phyloP scores from a whole-genome alignment of 2,797 vertebrate genomes.

The Pseudochirops corinnae region DNA sequence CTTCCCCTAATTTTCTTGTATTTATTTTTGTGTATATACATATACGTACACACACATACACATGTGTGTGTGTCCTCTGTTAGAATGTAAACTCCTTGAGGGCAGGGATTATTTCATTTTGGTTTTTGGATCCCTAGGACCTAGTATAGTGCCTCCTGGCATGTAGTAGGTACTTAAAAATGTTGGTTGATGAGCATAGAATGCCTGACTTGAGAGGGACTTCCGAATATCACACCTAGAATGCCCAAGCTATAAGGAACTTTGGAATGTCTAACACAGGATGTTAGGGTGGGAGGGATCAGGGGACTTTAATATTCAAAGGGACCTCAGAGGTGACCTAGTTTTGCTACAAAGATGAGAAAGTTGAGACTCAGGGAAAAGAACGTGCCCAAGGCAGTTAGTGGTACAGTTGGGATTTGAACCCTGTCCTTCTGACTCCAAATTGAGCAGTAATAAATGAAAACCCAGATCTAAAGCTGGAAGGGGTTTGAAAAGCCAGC shows the following conservation, averaged over 20 bases:
- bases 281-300: background rate
- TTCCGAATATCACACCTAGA: background rate
- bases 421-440: background rate
- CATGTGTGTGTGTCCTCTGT: too few relatives aligned
- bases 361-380: background rate
- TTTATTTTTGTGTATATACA: too few relatives aligned
- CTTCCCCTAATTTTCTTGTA: too few relatives aligned
- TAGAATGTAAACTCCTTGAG: too few relatives aligned
- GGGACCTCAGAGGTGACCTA: background rate
- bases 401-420: background rate
- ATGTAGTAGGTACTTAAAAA: too few relatives aligned
- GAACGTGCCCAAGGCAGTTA: background rate
- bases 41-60: too few relatives aligned
- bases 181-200: background rate
- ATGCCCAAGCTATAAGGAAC: background rate
- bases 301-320: background rate
- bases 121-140: too few relatives aligned
- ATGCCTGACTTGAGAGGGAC: background rate
- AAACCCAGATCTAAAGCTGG: background rate
- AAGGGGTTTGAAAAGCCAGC: background rate
- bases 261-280: background rate
- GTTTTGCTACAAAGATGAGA: background rate
- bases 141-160: too few relatives aligned
- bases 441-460: background rate
- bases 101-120: too few relatives aligned